A percentile compares a stretch with the other conserved stretches of the same genome.
phyloP scores from a whole-genome alignment of 2,113 vertebrate genomes.

The Regulus satrapa region DNA sequence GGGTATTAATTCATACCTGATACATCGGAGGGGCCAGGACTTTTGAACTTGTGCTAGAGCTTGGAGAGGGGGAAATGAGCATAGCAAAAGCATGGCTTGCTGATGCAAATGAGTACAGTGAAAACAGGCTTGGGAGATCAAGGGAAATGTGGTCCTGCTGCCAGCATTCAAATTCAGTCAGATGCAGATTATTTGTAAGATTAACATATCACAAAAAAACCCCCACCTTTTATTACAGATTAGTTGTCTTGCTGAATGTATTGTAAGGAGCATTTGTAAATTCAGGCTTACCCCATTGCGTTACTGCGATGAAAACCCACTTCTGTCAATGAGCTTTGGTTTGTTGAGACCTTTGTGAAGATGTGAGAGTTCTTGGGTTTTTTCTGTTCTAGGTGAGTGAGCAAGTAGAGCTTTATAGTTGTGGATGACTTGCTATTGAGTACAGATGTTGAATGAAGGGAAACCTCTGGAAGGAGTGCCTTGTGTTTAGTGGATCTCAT shows the following conservation, averaged over 20 bases:
- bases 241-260: not conserved
- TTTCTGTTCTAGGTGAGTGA: not conserved
- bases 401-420: not conserved
- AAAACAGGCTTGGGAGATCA: slow-evolving; percentile 29
- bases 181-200: slow-evolving; percentile 42
- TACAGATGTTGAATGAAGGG: not conserved
- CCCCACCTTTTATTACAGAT: not conserved
- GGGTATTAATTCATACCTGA: slow-evolving; percentile 81
- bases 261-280: not conserved
- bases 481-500: not conserved
- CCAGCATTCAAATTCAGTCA: not conserved
- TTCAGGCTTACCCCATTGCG: not conserved
- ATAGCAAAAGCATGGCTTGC: slow-evolving; percentile 63
- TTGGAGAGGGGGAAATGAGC: slow-evolving; percentile 64
- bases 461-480: not conserved
- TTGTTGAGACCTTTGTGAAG: not conserved
- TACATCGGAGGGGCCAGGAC: slow-evolving; percentile 64
- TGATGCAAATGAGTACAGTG: slow-evolving; percentile 51
- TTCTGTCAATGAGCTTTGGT: not conserved
- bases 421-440: not conserved
- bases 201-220: not conserved
- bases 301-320: not conserved
- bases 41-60: slow-evolving; percentile 73
- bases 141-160: not conserved
- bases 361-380: not conserved